Percentiles rank a stretch among this genome's conserved stretches.
Conservation (phyloP, 2,797 vertebrate species). For the Tachyglossus aculeatus region DNA sequence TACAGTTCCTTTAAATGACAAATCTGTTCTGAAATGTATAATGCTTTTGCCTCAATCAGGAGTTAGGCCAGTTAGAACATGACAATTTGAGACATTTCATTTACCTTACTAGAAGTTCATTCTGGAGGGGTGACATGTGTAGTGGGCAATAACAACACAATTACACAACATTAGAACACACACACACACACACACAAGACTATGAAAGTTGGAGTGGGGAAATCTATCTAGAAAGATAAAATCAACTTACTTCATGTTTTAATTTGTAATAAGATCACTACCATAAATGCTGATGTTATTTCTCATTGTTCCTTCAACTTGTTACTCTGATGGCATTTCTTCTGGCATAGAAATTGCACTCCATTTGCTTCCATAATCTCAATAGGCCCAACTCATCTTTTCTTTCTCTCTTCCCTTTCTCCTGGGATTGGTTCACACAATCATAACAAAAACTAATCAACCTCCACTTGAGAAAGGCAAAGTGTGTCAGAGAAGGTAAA, state of each 20-base stretch:
- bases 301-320: constrained; percentile 25
- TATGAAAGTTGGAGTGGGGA: neutral
- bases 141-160: constrained; percentile 8
- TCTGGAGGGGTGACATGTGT: neutral
- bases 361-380: constrained; percentile 49
- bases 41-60: neutral
- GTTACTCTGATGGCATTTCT: constrained; percentile 33
- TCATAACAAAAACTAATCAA: constrained; percentile 56
- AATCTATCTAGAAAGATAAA: constrained; percentile 30
- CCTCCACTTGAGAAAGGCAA: constrained; percentile 43
- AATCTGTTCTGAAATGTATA: constrained; percentile 22
- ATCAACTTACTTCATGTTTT: constrained; percentile 30
- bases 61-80: neutral
- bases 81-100: neutral
- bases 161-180: constrained; percentile 2
- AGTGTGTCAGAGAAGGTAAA: constrained; percentile 46
- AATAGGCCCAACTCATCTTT: constrained; percentile 6
- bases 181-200: too few species aligned
- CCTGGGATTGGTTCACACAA: constrained; percentile 37
- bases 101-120: constrained; percentile 26
- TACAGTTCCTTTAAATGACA: neutral
- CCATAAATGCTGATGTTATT: neutral
- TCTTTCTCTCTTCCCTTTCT: constrained; percentile 10
- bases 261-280: constrained; percentile 47
- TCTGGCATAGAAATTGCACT: constrained; percentile 25